Evolutionary conservation across 2,888 invertebrate species (phyloP), one percentile per base, ranked within the genome.

Genomic region (Tyria jacobaeae): DNA sequence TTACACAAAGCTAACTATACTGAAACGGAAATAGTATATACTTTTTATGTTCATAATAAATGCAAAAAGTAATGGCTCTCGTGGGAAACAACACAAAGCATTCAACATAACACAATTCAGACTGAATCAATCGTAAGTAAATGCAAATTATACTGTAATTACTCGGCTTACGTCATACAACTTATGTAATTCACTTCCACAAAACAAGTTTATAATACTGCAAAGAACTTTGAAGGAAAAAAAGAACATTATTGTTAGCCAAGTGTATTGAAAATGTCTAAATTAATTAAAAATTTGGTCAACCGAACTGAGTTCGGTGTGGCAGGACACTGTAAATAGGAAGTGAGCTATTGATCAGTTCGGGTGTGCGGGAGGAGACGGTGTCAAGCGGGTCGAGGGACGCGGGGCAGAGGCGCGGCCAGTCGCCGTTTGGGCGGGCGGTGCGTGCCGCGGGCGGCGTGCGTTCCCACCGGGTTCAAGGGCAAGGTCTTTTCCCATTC

Each of bases 401-500:
- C 71, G 75, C 61, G 71, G 77, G 73, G 76, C 77, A 82, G 82
- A 81, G 86, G 82, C 82, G 82, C 82, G 86, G 83, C 83, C 85
- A 81, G 85, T 78, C 82, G 77, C 68, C 83, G 83, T 87, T 88
- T 87, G 89, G 90, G 89, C 90, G 90, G 90, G 88, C 84, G 85
- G 86, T 87, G 88, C 89, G 91, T 89, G 84, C 86, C 85, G 84
- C 82, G 84, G 84, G 83, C 80, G 82, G 82, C 83, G 86, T 88
- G 89, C 88, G 89, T 88, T 88, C 85, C 87, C 86, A 84, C 81
- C 84, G 85, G 87, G 93, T 92, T 93, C 93, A 93, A 92, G 93
- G 94, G 78, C 90, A 91, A 89, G 89, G 89, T 82, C 84, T 85
- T 89, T 80, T 86, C 90, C 89, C 92, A 94, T 94, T 94, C 91